Conservation (phyloP, 2,797 vertebrate species). For the Eleutherodactylus coqui region DNA sequence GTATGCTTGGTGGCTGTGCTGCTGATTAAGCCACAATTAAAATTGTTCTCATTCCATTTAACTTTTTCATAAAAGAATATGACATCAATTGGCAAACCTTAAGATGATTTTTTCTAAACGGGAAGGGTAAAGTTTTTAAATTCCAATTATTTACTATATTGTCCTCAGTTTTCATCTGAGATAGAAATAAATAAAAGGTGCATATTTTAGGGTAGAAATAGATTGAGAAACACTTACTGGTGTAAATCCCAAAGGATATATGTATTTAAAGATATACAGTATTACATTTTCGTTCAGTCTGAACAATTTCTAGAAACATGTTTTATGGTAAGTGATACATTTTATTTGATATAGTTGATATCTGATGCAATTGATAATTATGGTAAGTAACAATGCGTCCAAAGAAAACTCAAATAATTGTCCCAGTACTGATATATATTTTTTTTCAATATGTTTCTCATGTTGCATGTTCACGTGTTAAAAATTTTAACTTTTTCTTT, state of each 20-base stretch:
- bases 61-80: conserved; percentile 83
- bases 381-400: conserved; percentile 72
- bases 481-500: conserved; percentile 67
- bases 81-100: conserved; percentile 86
- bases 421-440: conserved; percentile 67
- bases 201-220: conserved; percentile 87
- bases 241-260: conserved; percentile 73
- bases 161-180: conserved; percentile 81
- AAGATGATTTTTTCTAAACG: conserved; percentile 72
- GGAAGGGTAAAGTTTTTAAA: conserved; percentile 81
- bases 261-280: conserved; percentile 66
- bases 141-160: conserved; percentile 82
- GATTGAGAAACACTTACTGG: conserved; percentile 83
- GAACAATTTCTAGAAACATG: conserved; percentile 72
- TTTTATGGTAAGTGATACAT: conserved; percentile 65
- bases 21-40: conserved; percentile 99
- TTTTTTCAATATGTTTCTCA: conserved; percentile 72
- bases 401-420: conserved; percentile 71
- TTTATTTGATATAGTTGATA: conserved; percentile 70
- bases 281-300: conserved; percentile 74
- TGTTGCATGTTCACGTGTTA: conserved; percentile 73
- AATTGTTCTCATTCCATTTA: conserved; percentile 91
- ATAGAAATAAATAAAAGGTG: conserved; percentile 89
- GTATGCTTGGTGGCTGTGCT: conserved; percentile 99
- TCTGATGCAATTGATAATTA: conserved; percentile 68